Percentiles rank a stretch among this genome's conserved stretches.
These are phyloP conservation scores for Leptobrachium leishanense DNA, from an alignment of 2,113 vertebrate species.

Conservation along the genomic window DNA sequence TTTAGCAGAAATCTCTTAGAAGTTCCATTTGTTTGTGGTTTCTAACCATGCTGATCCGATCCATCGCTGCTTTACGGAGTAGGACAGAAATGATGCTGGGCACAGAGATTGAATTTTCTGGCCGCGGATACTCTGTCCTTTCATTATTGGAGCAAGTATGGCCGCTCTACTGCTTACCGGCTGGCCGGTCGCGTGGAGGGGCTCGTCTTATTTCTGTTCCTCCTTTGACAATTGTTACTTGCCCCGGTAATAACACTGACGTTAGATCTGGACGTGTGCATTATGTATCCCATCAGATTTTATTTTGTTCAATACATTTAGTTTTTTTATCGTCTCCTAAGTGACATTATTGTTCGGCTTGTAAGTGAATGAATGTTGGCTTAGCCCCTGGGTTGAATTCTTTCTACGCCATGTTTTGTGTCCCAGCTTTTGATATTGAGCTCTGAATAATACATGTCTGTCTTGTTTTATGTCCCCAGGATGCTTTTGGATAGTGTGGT, in stretches of 20 bases:
- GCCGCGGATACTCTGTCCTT: slow-evolving; percentile 5
- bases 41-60: not conserved
- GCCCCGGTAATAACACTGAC: not conserved
- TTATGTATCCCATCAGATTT: too few species aligned
- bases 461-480: slow-evolving; percentile 4
- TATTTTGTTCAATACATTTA: too few species aligned
- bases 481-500: not conserved
- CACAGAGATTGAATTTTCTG: not conserved
- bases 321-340: too few species aligned
- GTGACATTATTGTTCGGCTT: too few species aligned
- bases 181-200: not conserved
- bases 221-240: not conserved
- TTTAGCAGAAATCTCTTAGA: too few species aligned
- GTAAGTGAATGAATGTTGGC: too few species aligned
- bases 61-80: not conserved
- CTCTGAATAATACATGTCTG: slow-evolving; percentile 33
- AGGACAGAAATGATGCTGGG: slow-evolving; percentile 12
- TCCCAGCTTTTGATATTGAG: slow-evolving; percentile 1
- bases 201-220: not conserved
- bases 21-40: not conserved
- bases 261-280: not conserved
- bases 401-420: too few species aligned
- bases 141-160: not conserved
- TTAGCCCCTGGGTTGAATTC: too few species aligned
- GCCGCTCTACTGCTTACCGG: not conserved